Conservation (phyloP, 2,113 vertebrate species). For the Platanista minor region DNA sequence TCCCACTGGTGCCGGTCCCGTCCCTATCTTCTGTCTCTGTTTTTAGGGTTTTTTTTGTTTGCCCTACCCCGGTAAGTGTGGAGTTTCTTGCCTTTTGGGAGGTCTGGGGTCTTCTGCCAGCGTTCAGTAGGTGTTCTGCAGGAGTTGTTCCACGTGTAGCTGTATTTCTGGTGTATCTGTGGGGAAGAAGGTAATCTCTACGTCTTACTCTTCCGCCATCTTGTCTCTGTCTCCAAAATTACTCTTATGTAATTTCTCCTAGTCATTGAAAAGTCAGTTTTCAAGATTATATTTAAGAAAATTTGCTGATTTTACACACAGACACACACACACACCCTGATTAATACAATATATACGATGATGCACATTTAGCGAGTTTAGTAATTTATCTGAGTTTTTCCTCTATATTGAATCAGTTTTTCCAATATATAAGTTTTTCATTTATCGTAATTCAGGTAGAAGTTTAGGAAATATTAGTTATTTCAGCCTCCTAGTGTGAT, state of each 20-base stretch:
- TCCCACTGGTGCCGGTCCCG: no score
- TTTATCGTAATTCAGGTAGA: neutral
- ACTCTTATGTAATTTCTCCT: neutral
- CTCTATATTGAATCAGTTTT: neutral
- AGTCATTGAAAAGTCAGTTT: neutral
- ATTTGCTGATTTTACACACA: neutral
- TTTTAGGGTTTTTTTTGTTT: no score
- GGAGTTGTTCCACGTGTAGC: no score
- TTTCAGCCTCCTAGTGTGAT: neutral
- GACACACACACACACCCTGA: neutral
- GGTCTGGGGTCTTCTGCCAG: no score
- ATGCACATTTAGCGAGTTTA: neutral
- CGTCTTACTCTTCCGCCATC: no score
- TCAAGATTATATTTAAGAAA: neutral
- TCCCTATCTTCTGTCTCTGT: no score
- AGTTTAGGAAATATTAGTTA: neutral
- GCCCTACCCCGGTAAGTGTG: no score
- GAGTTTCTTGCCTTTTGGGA: no score
- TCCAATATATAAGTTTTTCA: neutral
- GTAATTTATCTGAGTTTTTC: neutral
- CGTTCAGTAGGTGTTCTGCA: no score
- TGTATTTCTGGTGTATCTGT: no score
- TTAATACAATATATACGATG: neutral
- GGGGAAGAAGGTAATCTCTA: no score
- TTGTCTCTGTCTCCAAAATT: no score